Evolutionary conservation across 2,113 vertebrate species (phyloP), one percentile per base, ranked within the genome.

Genomic region (Chloropsis hardwickii): DNA sequence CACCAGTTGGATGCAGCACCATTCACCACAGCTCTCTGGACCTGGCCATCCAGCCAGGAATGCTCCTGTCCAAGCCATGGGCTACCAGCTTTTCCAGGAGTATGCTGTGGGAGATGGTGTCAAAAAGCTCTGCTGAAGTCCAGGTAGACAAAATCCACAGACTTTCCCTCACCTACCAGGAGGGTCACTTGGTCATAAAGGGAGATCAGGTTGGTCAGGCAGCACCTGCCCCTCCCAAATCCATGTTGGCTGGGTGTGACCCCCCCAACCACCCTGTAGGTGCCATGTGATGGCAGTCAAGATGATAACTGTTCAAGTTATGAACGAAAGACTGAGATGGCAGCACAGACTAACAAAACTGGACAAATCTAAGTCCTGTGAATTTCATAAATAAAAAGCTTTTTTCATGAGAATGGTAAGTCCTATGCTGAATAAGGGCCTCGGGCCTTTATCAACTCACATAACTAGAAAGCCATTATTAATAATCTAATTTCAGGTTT

Each of bases 31-130:
- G 8, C 37, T 44, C 44, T 76, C 53, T 37, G 44, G 42, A 4
- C 35, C 31, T 6, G 3, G 44, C 24, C 31, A 9, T 25, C 8
- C 61, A 76, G 31, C 5, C 1, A 67, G 37, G 14, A 27, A 14
- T 11, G 21, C 25, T 3, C 25, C 25, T 58, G 61, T 5, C 31
- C 83, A 33, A 12, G 18, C 12, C 4, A 0, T 2, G 8, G 27
- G 17, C 37, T 77, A 10, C 27, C 39, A 66, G 35, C 35, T 76
- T 66, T 25, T 48, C 29, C 51, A 51, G 33, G 37, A 11, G 2
- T 3, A 2, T 27, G 53, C 12, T 33, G 2, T 28, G 33, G 14
- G 12, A 86, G 39, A 33, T 1, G 1, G 6, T 37, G 37, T 5
- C 53, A 77, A 39, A 37, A 53, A 12, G 27, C 45, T 19, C 37